Evolutionary conservation across 2,797 vertebrate genomes (phyloP).

Genomic region (Gadopsis marmoratus): DNA sequence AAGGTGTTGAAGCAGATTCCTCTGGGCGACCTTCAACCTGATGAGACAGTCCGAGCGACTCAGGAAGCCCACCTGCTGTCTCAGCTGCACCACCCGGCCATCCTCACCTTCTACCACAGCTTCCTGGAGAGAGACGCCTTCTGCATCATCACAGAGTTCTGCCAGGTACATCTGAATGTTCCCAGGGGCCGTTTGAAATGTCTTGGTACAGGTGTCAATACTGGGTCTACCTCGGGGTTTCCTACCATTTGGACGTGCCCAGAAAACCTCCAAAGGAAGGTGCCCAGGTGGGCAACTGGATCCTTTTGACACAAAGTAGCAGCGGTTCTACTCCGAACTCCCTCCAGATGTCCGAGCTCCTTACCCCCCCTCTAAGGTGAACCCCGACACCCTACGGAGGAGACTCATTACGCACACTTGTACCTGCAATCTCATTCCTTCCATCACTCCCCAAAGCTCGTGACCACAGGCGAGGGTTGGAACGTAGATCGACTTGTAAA

Average conservation of each 20-base stretch:
- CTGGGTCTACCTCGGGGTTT: too few relatives aligned
- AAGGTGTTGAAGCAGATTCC: conserved; percentile 90
- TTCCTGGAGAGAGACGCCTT: conserved; percentile 89
- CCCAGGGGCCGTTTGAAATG: too few relatives aligned
- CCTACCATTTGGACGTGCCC: too few relatives aligned
- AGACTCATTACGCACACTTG: too few relatives aligned
- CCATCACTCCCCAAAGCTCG: not conserved
- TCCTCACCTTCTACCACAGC: conserved; percentile 89
- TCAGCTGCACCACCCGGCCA: conserved; percentile 88
- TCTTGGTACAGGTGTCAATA: too few relatives aligned
- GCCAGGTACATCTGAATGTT: conserved; percentile 80
- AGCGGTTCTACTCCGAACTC: too few relatives aligned
- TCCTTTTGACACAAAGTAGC: too few relatives aligned
- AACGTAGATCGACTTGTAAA: not conserved
- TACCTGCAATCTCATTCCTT: not conserved
- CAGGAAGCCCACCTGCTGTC: conserved; percentile 90
- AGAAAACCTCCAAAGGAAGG: too few relatives aligned
- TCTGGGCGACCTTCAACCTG: conserved; percentile 86
- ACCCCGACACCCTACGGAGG: not conserved
- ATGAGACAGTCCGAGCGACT: conserved; percentile 88
- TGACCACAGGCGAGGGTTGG: not conserved
- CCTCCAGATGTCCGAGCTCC: too few relatives aligned
- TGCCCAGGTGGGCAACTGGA: too few relatives aligned
- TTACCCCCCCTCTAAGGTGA: not conserved
- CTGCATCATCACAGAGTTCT: conserved; percentile 92